Base-by-base conservation (phyloP, 2,797 vertebrate species). In the Eupleurogrammus muticus region DNA sequence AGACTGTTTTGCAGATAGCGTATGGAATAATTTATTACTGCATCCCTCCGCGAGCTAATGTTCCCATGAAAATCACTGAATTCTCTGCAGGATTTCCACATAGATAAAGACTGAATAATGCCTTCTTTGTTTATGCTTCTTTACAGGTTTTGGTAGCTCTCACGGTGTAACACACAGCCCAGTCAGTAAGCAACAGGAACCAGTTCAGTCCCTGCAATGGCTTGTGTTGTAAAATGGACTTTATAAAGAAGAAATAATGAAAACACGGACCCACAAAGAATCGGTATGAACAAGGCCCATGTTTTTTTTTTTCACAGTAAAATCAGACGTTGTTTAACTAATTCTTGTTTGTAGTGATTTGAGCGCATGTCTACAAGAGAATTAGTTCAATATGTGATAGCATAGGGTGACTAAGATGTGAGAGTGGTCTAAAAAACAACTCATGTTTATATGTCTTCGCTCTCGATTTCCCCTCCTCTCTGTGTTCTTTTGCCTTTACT, bases 211-310 rank as follows among this genome's bases (percentile, higher is more conserved):
- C 79, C 80, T 83, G 71, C 80, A 75, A 87, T 92, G 89, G 75
- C 85, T 80, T 74, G 73, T 86, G 90, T 88, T 79, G 79, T 90
- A 90, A 91, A 89, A 94, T 94, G 93, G 92, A 89, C 36, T 11
- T 72, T 73, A 69, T 92, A 88, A 88, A 86, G 89, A 83, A 85
- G 87, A 84, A 80, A 90, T 75, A 82, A 95, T 95, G 94, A 95
- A 95, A 93, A 95, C 94, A 65, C 86, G 94, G 91, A 95, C 94
- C 50, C 94, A 95, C 90, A 95, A 94, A 93, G 94, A 95, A 92
- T 93, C 92, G 93, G 94, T 95, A 92, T 81, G 92, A 82, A 62
- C 58, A 55, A 82, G 61, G 63, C 58, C 32, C 70, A 12, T 10
- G 12, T 67, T 38, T 69, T 17, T 66, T 17, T 66, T 75, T 76